phyloP scores from a whole-genome alignment of 2,797 vertebrate genomes.

The Sebastes melanostomus region DNA sequence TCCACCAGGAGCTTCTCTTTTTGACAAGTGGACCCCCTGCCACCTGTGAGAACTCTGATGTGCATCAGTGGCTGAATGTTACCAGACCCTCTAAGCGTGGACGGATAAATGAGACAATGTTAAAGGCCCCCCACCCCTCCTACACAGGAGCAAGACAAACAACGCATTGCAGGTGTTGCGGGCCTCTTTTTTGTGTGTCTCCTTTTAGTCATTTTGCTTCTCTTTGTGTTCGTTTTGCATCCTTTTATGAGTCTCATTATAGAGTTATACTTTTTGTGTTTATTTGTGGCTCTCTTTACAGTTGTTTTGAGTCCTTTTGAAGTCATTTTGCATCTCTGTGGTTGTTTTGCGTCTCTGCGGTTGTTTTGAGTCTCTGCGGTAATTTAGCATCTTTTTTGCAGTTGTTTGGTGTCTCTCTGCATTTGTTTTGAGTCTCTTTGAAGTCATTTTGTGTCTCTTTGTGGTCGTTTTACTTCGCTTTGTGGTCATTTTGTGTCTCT shows the following conservation, averaged over 20 bases:
- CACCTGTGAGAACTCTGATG: slow-evolving; percentile 40
- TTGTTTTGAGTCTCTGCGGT: not conserved
- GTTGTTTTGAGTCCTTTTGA: too few relatives aligned
- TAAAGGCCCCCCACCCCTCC: not conserved
- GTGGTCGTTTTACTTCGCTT: not conserved
- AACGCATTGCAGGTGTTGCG: not conserved
- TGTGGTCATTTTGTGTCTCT: not conserved
- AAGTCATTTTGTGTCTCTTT: not conserved
- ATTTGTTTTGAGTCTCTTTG: not conserved
- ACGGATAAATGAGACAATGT: not conserved
- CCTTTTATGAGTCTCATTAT: too few relatives aligned
- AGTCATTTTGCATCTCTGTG: too few relatives aligned
- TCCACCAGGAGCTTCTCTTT: slow-evolving; percentile 33
- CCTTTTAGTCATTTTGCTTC: not conserved
- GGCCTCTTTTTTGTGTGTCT: not conserved
- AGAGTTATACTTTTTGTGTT: too few relatives aligned
- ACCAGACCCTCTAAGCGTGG: slow-evolving; percentile 17
- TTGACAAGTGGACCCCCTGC: slow-evolving; percentile 33
- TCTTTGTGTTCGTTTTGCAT: not conserved
- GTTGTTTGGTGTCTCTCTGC: not conserved
- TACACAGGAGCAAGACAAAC: not conserved
- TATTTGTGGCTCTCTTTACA: too few relatives aligned
- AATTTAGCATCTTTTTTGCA: not conserved
- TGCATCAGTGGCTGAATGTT: slow-evolving; percentile 59
- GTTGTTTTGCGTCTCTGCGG: too few relatives aligned